These are phyloP conservation scores for Abrostola triplasia DNA, from an alignment of 2,888 invertebrate genomes.

Conservation along the genomic window DNA sequence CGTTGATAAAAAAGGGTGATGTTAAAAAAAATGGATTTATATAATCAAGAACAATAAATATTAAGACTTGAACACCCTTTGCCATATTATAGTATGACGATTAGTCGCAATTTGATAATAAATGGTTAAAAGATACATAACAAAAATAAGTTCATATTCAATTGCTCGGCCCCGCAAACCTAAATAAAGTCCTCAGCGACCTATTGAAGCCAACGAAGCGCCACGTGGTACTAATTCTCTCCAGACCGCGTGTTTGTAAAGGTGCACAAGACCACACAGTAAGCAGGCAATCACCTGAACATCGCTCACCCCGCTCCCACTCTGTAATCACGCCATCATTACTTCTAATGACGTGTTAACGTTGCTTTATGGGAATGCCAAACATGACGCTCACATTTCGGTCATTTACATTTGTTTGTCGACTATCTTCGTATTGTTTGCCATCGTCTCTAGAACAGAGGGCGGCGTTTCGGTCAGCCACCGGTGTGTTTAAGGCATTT, in stretches of 20 bases:
- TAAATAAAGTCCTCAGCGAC: constrained; percentile 48
- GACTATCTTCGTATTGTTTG: constrained; percentile 85
- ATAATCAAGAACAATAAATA: neutral
- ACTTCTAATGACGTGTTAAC: constrained; percentile 89
- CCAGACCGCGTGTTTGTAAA: constrained; percentile 76
- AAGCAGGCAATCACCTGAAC: constrained; percentile 82
- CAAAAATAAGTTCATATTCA: constrained; percentile 27
- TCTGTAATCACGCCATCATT: constrained; percentile 87
- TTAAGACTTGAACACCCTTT: neutral
- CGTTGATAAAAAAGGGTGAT: constrained; percentile 56
- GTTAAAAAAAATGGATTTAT: constrained; percentile 6
- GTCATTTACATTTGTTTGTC: constrained; percentile 88
- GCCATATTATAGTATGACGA: too few relatives aligned
- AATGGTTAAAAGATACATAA: neutral
- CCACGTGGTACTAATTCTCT: constrained; percentile 76
- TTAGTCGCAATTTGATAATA: too few relatives aligned
- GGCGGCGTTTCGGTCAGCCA: constrained; percentile 84
- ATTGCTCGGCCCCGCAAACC: constrained; percentile 30
- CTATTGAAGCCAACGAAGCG: constrained; percentile 60
- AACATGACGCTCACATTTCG: constrained; percentile 88
- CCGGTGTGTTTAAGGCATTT: constrained; percentile 78
- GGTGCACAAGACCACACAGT: constrained; percentile 84
- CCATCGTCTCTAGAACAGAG: constrained; percentile 86
- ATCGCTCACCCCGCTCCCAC: constrained; percentile 80
- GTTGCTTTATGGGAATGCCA: constrained; percentile 88